phyloP scores from a whole-genome alignment of 1,140 invertebrate genomes.

The Chionoecetes opilio region DNA sequence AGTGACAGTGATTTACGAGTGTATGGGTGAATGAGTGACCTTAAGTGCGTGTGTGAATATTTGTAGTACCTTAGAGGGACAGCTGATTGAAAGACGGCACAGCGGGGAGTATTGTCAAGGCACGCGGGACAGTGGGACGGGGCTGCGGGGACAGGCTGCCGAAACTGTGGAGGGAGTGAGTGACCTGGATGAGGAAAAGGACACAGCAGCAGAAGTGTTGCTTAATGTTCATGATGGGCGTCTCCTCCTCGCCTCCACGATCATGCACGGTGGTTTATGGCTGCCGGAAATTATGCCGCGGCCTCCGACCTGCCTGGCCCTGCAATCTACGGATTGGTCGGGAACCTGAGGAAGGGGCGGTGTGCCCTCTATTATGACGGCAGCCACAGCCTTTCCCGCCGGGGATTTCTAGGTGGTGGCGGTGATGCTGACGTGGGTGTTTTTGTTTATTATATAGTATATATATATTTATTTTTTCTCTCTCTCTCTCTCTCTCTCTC shows the following conservation, averaged over 20 bases:
- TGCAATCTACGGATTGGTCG: slow-evolving; percentile 6
- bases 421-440: not conserved
- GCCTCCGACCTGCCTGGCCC: not conserved
- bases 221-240: not conserved
- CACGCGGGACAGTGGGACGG: too few species aligned
- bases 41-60: not conserved
- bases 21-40: not conserved
- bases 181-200: not conserved
- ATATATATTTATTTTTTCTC: not conserved
- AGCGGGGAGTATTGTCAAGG: too few species aligned
- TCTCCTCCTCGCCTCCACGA: not conserved
- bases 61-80: too few species aligned
- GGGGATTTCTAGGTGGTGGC: not conserved
- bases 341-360: not conserved
- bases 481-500: not conserved
- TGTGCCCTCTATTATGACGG: too few species aligned
- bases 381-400: too few species aligned
- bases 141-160: too few species aligned
- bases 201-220: not conserved
- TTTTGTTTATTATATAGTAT: too few species aligned
- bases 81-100: too few species aligned
- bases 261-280: not conserved
- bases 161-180: too few species aligned
- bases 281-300: slow-evolving; percentile 1
- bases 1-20: too few species aligned